Conservation (phyloP, 2,113 vertebrate species). For the Hyperopisus bebe region DNA sequence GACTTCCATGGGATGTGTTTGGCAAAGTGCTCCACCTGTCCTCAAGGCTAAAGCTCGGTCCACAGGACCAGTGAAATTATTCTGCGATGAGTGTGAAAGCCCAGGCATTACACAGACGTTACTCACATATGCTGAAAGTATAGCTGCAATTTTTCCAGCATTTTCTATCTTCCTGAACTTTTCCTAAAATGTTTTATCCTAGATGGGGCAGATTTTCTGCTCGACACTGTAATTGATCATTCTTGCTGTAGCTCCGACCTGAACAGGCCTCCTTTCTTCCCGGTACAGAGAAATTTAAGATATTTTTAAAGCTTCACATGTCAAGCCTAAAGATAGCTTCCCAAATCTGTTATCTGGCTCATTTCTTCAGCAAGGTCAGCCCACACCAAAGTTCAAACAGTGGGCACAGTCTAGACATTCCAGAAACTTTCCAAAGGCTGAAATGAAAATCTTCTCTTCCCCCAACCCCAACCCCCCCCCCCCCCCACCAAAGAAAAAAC, state of each 20-base stretch:
- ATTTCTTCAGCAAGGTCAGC: conserved; percentile 25
- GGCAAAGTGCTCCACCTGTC: background rate
- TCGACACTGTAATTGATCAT: background rate
- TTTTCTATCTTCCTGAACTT: background rate
- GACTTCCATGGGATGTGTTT: background rate
- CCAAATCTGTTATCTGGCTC: conserved; percentile 25
- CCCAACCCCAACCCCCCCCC: background rate
- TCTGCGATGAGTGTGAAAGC: background rate
- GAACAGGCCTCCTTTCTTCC: background rate
- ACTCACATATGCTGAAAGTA: background rate
- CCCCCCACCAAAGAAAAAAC: background rate
- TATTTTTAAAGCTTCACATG: conserved; percentile 4
- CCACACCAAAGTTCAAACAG: conserved; percentile 29
- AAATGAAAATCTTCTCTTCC: background rate
- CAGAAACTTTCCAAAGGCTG: conserved; percentile 6
- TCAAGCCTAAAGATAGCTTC: conserved; percentile 16
- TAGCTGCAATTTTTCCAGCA: background rate
- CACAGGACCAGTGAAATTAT: background rate
- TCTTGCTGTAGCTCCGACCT: background rate
- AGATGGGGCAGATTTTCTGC: background rate
- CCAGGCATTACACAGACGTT: background rate
- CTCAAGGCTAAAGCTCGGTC: background rate
- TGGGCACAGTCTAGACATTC: conserved; percentile 5
- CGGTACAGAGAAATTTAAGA: background rate
- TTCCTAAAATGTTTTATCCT: background rate